These are phyloP conservation scores for Parelbella ahira DNA, from an alignment of 2,888 invertebrate species.

Conservation along the genomic window DNA sequence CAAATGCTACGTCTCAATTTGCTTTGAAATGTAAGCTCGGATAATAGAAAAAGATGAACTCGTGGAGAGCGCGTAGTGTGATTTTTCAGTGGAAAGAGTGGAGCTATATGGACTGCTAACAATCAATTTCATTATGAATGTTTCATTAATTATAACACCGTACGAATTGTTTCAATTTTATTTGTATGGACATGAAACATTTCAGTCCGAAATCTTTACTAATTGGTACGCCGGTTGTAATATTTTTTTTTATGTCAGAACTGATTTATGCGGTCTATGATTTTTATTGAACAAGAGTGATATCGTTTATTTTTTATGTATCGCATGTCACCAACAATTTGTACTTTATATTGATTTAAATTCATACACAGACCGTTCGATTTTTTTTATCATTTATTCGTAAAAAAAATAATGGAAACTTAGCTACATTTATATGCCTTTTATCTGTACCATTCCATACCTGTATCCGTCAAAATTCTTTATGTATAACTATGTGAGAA, in stretches of 20 bases:
- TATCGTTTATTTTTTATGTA: too few relatives aligned
- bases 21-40: slow-evolving; percentile 31
- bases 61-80: slow-evolving; percentile 24
- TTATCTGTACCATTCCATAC: too few relatives aligned
- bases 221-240: slow-evolving; percentile 17
- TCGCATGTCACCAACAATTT: too few relatives aligned
- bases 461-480: too few relatives aligned
- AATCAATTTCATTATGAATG: slow-evolving; percentile 20
- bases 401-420: too few relatives aligned
- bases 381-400: too few relatives aligned
- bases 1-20: slow-evolving; percentile 52
- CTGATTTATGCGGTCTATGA: slow-evolving; percentile 4
- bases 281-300: slow-evolving; percentile 1
- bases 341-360: slow-evolving; percentile 2
- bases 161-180: slow-evolving; percentile 14
- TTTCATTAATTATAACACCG: slow-evolving; percentile 19
- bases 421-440: too few relatives aligned
- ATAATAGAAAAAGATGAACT: slow-evolving; percentile 16
- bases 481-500: too few relatives aligned
- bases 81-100: slow-evolving; percentile 41
- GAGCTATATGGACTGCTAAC: slow-evolving; percentile 6
- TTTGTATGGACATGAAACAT: slow-evolving; percentile 13
- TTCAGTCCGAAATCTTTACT: slow-evolving; percentile 14
- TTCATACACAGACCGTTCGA: background rate
- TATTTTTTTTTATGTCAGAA: slow-evolving; percentile 1